phyloP scores from a whole-genome alignment of 2,888 invertebrate species.

The Agrochola circellaris region DNA sequence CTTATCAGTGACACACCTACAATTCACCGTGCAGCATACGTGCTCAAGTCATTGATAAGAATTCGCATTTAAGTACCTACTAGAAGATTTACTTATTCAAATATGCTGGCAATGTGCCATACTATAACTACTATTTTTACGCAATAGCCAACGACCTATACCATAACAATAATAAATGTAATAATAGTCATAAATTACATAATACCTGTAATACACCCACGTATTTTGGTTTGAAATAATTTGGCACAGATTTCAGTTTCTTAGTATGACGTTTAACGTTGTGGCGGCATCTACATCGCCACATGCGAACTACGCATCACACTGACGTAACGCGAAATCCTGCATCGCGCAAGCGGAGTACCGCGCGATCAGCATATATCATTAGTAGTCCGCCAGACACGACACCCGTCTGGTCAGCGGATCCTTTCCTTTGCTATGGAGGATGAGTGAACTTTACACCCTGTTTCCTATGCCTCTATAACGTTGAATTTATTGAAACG shows the following conservation, averaged over 20 bases:
- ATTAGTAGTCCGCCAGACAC: too few relatives aligned
- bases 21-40: constrained; percentile 17
- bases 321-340: too few relatives aligned
- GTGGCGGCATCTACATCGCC: too few relatives aligned
- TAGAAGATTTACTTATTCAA: neutral
- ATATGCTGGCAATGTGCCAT: constrained; percentile 46
- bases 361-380: too few relatives aligned
- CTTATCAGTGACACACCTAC: constrained; percentile 62
- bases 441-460: too few relatives aligned
- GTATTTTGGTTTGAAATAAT: constrained; percentile 16
- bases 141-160: constrained; percentile 49
- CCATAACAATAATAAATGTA: constrained; percentile 22
- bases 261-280: constrained; percentile 1
- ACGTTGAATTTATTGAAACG: constrained; percentile 5
- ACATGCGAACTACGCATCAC: too few relatives aligned
- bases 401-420: too few relatives aligned
- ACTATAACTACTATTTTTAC: constrained; percentile 9
- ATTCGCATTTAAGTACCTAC: constrained; percentile 7
- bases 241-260: constrained; percentile 40
- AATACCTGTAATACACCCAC: constrained; percentile 31
- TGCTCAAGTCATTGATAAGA: constrained; percentile 30
- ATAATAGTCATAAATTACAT: constrained; percentile 28
- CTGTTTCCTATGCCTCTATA: too few relatives aligned
- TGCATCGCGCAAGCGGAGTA: too few relatives aligned
- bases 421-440: too few relatives aligned